phyloP scores from a whole-genome alignment of 2,113 vertebrate genomes.

The Chloebia gouldiae region DNA sequence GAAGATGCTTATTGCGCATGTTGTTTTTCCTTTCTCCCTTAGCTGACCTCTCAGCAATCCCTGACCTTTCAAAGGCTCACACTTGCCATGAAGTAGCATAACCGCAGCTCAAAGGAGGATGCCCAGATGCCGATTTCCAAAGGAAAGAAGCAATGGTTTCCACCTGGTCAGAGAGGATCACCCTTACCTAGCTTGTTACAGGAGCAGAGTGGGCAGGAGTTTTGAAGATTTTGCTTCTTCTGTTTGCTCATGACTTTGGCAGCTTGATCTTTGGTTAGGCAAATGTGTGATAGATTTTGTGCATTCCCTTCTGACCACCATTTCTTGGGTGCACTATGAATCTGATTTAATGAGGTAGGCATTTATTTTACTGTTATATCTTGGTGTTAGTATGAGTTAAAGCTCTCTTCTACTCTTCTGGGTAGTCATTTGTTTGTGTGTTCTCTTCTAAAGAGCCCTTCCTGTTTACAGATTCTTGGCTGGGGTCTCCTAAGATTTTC shows the following conservation, averaged over 20 bases:
- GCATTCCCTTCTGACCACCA: neutral
- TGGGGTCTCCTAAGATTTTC: neutral
- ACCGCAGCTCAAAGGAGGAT: neutral
- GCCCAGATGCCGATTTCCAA: neutral
- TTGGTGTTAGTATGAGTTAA: neutral
- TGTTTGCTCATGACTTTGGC: neutral
- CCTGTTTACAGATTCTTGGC: neutral
- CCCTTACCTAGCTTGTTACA: neutral
- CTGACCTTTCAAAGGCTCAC: neutral
- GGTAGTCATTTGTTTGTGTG: neutral
- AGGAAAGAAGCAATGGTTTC: neutral
- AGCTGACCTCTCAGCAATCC: neutral
- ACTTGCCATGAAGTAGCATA: rapidly evolving
- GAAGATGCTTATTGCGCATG: neutral
- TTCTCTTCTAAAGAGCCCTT: neutral
- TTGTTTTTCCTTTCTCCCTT: neutral
- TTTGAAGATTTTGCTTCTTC: neutral
- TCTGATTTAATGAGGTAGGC: neutral
- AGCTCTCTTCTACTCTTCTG: neutral
- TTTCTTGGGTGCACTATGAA: neutral
- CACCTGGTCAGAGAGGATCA: neutral
- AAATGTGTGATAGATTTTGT: rapidly evolving
- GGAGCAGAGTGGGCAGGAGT: neutral
- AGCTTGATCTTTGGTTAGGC: neutral
- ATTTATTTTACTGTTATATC: neutral